These are phyloP conservation scores for Oxyteleia sp. DNA, from an alignment of 2,888 invertebrate genomes.

Conservation along the genomic window DNA sequence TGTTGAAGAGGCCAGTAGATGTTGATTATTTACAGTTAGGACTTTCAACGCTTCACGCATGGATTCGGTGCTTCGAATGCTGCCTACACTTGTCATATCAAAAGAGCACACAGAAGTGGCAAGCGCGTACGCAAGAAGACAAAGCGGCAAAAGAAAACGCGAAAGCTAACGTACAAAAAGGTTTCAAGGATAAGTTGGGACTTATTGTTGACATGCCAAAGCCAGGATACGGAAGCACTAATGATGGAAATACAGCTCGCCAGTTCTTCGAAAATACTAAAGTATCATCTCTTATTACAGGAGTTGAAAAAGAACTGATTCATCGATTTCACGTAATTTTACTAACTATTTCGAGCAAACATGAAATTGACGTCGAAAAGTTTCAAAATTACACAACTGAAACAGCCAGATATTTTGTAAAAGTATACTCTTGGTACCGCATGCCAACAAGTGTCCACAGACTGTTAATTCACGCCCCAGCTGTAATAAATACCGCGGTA, in stretches of 20 bases:
- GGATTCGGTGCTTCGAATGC: too few species aligned
- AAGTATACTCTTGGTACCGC: slow-evolving; percentile 41
- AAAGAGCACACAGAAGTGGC: slow-evolving; percentile 33
- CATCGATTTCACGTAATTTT: slow-evolving; percentile 45
- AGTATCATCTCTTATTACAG: slow-evolving; percentile 23
- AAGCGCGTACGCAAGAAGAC: slow-evolving; percentile 23
- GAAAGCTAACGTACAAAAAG: slow-evolving; percentile 26
- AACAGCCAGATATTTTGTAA: slow-evolving; percentile 37
- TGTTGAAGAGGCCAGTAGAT: slow-evolving; percentile 13
- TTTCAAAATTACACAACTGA: slow-evolving; percentile 15
- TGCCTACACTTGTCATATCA: slow-evolving; percentile 46
- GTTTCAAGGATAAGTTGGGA: slow-evolving; percentile 39
- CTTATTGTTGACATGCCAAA: slow-evolving; percentile 47
- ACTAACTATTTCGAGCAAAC: slow-evolving; percentile 18
- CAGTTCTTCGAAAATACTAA: slow-evolving; percentile 19
- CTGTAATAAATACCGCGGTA: slow-evolving; percentile 19
- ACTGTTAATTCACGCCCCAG: slow-evolving; percentile 30
- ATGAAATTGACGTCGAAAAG: slow-evolving; percentile 22
- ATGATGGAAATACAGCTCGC: slow-evolving; percentile 59
- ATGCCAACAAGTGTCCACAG: slow-evolving; percentile 35
- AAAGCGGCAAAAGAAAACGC: slow-evolving; percentile 20
- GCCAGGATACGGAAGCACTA: slow-evolving; percentile 44
- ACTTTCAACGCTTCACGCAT: too few species aligned
- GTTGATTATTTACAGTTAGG: slow-evolving; percentile 1
- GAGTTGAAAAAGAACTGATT: too few species aligned